Conservation (phyloP, 30 jellyfish, hydroid and myxozoan species). For the Turritopsis rubra region DNA sequence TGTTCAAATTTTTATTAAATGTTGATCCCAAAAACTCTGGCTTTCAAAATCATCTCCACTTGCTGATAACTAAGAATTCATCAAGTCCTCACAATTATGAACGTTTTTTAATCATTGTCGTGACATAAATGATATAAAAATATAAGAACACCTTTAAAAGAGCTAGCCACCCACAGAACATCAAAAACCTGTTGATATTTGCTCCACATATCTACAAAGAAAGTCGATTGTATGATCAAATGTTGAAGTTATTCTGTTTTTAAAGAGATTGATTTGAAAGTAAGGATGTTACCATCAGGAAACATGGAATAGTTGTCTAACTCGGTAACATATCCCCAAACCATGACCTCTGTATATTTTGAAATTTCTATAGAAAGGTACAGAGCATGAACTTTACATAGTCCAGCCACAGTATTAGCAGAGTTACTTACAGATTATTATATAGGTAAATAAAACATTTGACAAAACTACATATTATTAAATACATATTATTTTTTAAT, state of each 20-base stretch:
- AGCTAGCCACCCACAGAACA: slow-evolving; percentile 46
- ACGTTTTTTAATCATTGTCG: background rate
- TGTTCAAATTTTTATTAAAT: too few relatives aligned
- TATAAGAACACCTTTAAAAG: slow-evolving; percentile 27
- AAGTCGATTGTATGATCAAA: too few relatives aligned
- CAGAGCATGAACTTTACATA: too few relatives aligned
- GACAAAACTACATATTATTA: too few relatives aligned
- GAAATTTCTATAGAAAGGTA: slow-evolving; percentile 20
- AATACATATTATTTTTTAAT: too few relatives aligned
- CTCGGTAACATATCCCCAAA: slow-evolving; percentile 59
- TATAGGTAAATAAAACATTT: too few relatives aligned
- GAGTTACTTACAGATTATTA: too few relatives aligned
- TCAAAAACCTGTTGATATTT: slow-evolving; percentile 30
- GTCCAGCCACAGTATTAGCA: too few relatives aligned
- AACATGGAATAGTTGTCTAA: slow-evolving; percentile 30
- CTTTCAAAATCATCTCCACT: too few relatives aligned
- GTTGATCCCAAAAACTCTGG: too few relatives aligned
- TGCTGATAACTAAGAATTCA: too few relatives aligned
- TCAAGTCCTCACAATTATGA: background rate
- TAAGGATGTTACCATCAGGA: slow-evolving; percentile 24
- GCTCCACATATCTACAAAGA: slow-evolving; percentile 33
- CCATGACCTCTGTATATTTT: slow-evolving; percentile 46
- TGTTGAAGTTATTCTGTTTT: background rate
- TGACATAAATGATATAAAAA: background rate
- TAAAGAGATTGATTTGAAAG: background rate